Percentiles rank a stretch among this genome's conserved stretches.
Evolutionary conservation across 2,888 invertebrate genomes (phyloP).

Genomic region (Phorcus lineatus): DNA sequence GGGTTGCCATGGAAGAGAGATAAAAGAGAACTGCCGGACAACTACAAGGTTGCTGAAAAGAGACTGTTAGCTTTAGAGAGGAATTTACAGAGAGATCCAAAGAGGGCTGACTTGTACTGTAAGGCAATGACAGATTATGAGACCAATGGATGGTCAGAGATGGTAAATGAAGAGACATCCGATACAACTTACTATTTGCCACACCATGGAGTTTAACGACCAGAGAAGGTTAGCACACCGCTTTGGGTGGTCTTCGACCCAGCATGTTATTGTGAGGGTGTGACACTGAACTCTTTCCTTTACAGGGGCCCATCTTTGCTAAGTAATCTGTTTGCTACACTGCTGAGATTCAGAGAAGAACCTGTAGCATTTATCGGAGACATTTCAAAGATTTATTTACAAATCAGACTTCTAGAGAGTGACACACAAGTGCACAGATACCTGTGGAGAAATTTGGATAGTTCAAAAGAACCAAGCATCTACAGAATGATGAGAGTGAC

Average conservation of each 20-base stretch:
- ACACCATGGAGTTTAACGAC: slow-evolving; percentile 31
- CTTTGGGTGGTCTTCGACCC: slow-evolving; percentile 31
- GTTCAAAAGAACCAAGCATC: not conserved
- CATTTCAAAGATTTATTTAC: not conserved
- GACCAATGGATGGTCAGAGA: not conserved
- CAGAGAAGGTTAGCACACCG: slow-evolving; percentile 24
- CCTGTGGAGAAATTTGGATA: not conserved
- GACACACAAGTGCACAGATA: not conserved
- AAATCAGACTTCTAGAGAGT: not conserved
- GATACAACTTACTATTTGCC: slow-evolving; percentile 24
- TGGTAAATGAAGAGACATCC: not conserved
- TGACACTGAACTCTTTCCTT: slow-evolving; percentile 6
- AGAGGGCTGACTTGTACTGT: not conserved
- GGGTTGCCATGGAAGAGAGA: slow-evolving; percentile 30
- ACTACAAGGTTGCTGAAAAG: not conserved
- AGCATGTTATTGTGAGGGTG: slow-evolving; percentile 18
- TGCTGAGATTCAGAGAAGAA: slow-evolving; percentile 16
- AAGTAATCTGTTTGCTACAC: slow-evolving; percentile 10
- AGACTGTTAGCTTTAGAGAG: not conserved
- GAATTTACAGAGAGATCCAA: not conserved
- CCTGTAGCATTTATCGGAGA: not conserved
- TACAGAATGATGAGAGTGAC: not conserved
- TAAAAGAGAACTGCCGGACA: not conserved
- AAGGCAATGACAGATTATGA: not conserved
- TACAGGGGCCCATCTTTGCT: not conserved